Percentiles rank a stretch among this genome's conserved stretches.
Conservation (phyloP, 2,113 vertebrate species). For the Corythornis vintsioides region DNA sequence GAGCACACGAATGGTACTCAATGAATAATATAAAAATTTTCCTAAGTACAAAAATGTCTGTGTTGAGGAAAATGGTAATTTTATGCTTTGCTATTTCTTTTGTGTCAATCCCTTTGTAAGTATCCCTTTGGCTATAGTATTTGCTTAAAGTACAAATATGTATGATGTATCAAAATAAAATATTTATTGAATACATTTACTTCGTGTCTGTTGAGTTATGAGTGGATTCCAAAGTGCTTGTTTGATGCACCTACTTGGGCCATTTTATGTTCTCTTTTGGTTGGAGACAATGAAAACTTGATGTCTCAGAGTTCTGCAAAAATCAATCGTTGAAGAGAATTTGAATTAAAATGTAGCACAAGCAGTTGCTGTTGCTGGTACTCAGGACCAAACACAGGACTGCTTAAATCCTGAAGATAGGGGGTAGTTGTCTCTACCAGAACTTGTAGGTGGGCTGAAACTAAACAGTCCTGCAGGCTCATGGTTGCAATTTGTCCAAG, state of each 20-base stretch:
- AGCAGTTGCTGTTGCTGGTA: background rate
- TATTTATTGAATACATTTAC: conserved; percentile 60
- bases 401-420: background rate
- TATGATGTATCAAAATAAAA: conserved; percentile 58
- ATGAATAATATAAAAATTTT: background rate
- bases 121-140: conserved; percentile 42
- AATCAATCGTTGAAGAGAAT: background rate
- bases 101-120: background rate
- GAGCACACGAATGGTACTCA: background rate
- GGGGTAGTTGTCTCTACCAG: background rate
- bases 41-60: background rate
- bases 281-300: background rate
- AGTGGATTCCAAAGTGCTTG: background rate
- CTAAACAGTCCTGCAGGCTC: background rate
- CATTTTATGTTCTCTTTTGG: background rate
- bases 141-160: conserved; percentile 17
- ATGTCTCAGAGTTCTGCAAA: background rate
- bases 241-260: conserved; percentile 23
- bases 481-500: background rate
- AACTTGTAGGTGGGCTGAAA: background rate
- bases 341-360: background rate
- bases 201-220: conserved; percentile 22
- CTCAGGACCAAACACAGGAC: background rate
- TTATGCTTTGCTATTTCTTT: conserved; percentile 9
- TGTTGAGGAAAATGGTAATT: conserved; percentile 16